Evolutionary conservation across 2,113 vertebrate genomes (phyloP).

Genomic region (Myiopsitta monachus): DNA sequence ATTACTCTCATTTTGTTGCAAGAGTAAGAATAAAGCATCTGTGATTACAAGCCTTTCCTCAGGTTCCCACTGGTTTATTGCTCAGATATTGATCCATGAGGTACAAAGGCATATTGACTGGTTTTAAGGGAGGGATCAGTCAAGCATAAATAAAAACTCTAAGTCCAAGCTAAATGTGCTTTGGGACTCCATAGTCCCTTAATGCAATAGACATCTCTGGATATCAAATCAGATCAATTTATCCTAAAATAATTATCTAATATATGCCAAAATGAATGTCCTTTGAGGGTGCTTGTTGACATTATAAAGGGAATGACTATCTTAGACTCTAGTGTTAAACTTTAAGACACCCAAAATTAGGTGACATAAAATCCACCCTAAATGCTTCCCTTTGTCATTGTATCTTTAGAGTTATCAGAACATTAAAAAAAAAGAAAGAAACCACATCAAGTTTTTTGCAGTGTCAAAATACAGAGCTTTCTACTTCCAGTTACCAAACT

Average conservation of each 20-base stretch:
- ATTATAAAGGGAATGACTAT: rapidly evolving
- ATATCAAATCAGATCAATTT: neutral
- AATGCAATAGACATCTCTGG: neutral
- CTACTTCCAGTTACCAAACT: neutral
- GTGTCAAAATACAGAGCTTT: neutral
- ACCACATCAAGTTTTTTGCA: neutral
- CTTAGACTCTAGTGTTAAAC: neutral
- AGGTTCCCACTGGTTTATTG: neutral
- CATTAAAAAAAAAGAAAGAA: neutral
- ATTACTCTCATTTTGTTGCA: neutral
- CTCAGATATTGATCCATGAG: neutral
- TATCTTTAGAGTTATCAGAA: neutral
- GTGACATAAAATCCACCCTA: neutral
- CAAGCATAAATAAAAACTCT: neutral
- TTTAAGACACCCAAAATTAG: neutral
- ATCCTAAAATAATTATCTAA: neutral
- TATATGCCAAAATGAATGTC: neutral
- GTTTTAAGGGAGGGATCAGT: neutral
- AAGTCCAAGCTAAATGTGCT: neutral
- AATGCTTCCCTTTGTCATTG: neutral
- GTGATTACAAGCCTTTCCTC: neutral
- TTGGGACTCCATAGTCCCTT: neutral
- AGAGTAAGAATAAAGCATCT: neutral
- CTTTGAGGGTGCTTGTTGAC: neutral
- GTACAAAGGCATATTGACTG: neutral